These are phyloP conservation scores for Syngnathus scovelli DNA, from an alignment of 2,113 vertebrate species.

Conservation along the genomic window DNA sequence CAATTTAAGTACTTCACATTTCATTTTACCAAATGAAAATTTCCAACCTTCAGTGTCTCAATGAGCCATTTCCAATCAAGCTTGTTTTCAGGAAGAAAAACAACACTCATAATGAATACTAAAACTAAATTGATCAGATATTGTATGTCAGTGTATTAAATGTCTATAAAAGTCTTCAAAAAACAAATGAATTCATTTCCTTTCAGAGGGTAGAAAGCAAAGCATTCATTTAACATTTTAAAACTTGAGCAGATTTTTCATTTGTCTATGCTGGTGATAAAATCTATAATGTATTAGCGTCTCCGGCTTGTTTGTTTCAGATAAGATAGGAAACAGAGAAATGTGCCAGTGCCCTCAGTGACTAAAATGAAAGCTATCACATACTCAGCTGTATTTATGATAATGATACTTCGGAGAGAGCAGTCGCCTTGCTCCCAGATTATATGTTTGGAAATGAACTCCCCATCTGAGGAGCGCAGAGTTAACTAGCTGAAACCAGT, in stretches of 20 bases:
- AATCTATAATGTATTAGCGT: constrained; percentile 20
- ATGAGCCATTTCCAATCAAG: background rate
- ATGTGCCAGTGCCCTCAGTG: constrained; percentile 24
- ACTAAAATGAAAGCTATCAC: constrained; percentile 36
- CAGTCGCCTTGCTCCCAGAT: constrained; percentile 13
- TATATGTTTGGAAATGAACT: constrained; percentile 12
- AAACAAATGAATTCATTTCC: constrained; percentile 2
- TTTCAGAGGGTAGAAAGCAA: background rate
- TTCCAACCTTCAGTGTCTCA: too few species aligned
- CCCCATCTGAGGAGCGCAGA: background rate
- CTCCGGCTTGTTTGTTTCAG: constrained; percentile 30
- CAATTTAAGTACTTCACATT: too few species aligned
- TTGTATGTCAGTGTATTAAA: background rate
- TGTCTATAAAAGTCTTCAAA: background rate
- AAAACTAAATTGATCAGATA: background rate
- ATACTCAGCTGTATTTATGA: constrained; percentile 33
- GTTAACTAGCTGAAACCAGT: background rate
- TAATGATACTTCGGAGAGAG: constrained; percentile 49
- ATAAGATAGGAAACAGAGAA: constrained; percentile 14
- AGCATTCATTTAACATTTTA: background rate
- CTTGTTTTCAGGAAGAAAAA: too few species aligned
- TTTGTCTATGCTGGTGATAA: background rate
- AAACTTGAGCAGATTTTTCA: background rate
- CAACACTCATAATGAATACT: too few species aligned
- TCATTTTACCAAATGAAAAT: too few species aligned